Evolutionary conservation across 2,888 invertebrate species (phyloP).

Genomic region (Steinernema hermaphroditum): DNA sequence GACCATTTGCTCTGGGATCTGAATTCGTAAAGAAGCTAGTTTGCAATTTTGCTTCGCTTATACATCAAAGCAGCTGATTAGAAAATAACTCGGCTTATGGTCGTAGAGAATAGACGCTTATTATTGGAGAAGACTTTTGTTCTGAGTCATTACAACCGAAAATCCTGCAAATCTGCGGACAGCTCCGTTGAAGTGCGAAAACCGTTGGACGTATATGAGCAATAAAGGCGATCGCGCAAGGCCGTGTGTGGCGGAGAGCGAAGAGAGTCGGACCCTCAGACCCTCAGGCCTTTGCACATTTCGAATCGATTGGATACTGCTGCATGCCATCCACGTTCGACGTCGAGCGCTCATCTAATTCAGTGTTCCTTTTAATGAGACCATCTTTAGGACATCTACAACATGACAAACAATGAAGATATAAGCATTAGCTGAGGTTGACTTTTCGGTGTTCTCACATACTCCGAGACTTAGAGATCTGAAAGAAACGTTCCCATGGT

Average conservation of each 20-base stretch:
- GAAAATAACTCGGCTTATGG: too few species aligned
- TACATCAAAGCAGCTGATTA: too few species aligned
- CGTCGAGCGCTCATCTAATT: constrained; percentile 5
- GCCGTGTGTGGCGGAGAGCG: constrained; percentile 6
- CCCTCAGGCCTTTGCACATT: constrained; percentile 15
- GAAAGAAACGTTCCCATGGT: too few species aligned
- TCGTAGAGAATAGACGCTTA: too few species aligned
- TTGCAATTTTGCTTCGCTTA: background rate
- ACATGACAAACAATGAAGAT: background rate
- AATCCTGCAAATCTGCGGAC: background rate
- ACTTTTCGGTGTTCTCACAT: too few species aligned
- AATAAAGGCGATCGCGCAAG: constrained; percentile 10
- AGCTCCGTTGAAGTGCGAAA: background rate
- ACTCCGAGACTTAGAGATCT: too few species aligned
- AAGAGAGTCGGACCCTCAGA: constrained; percentile 23
- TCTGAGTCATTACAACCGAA: too few species aligned
- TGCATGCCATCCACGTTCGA: constrained; percentile 23
- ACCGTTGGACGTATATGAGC: background rate
- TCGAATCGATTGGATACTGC: constrained; percentile 29
- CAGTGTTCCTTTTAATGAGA: background rate
- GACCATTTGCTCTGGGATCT: background rate
- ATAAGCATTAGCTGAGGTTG: too few species aligned
- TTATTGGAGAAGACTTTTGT: too few species aligned
- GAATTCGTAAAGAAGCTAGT: background rate
- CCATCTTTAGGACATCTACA: background rate